Percentiles rank a stretch among this genome's conserved stretches.
Conservation (phyloP, 2,113 vertebrate genomes). For the Lampris megalopsis region DNA sequence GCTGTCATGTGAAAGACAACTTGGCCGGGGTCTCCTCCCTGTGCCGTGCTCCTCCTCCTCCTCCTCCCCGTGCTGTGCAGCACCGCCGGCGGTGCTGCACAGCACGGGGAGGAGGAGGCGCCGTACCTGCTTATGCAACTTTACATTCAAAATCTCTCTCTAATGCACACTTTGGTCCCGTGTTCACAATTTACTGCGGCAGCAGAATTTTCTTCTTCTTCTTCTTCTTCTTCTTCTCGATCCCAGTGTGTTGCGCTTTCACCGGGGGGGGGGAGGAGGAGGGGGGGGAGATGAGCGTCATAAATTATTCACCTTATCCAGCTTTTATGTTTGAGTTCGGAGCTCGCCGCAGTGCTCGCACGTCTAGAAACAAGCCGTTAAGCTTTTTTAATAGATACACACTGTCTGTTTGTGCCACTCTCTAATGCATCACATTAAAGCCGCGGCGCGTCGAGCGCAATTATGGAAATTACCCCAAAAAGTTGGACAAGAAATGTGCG, state of each 20-base stretch:
- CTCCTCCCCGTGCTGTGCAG: conserved; percentile 44
- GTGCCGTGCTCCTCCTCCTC: no score
- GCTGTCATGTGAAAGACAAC: conserved; percentile 71
- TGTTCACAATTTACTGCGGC: conserved; percentile 32
- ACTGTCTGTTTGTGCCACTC: conserved; percentile 55
- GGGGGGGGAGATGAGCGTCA: conserved; percentile 59
- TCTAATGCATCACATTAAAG: conserved; percentile 68
- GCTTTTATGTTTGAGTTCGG: conserved; percentile 67
- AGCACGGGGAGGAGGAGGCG: conserved; percentile 1
- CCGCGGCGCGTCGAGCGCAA: conserved; percentile 62
- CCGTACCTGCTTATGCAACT: conserved; percentile 40
- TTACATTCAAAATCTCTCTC: conserved; percentile 39
- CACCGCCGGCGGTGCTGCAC: conserved; percentile 20
- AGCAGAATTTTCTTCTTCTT: conserved; percentile 2
- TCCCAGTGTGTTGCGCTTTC: conserved; percentile 45
- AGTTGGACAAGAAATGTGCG: conserved; percentile 65
- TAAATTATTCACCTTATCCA: conserved; percentile 73
- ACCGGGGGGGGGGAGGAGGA: no score
- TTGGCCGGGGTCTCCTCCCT: no score
- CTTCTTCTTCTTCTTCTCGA: conserved; percentile 32
- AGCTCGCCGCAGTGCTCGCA: conserved; percentile 48
- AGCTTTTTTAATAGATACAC: conserved; percentile 62
- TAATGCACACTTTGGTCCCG: conserved; percentile 31
- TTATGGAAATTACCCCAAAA: conserved; percentile 78
- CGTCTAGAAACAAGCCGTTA: conserved; percentile 55